Percentiles rank a stretch among this genome's conserved stretches.
phyloP scores from a whole-genome alignment of 92 coral and sea anemone genomes.

The Phenganax subtilis region DNA sequence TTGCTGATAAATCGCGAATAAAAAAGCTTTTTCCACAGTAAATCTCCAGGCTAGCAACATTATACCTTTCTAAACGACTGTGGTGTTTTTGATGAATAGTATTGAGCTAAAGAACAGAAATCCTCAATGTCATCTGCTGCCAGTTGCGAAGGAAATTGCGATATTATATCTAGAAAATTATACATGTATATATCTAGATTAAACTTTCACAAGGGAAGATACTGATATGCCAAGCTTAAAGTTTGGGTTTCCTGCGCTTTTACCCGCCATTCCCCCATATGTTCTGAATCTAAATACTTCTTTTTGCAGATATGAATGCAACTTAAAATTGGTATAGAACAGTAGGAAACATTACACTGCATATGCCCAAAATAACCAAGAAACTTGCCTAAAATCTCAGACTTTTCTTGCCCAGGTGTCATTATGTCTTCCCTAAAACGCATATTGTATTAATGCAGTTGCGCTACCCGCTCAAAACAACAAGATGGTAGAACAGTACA shows the following conservation, averaged over 20 bases:
- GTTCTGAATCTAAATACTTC: too few species aligned
- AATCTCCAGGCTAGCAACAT: neutral
- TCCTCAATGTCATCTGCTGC: slow-evolving; percentile 98
- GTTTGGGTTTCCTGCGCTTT: too few species aligned
- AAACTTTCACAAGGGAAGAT: too few species aligned
- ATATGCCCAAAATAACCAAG: neutral
- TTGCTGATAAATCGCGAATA: neutral
- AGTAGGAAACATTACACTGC: neutral
- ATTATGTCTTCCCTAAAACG: slow-evolving; percentile 34
- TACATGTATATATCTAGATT: too few species aligned
- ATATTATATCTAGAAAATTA: slow-evolving; percentile 60
- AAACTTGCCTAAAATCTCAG: slow-evolving; percentile 82
- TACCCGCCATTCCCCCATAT: too few species aligned
- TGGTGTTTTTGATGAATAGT: slow-evolving; percentile 95
- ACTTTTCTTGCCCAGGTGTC: slow-evolving; percentile 36
- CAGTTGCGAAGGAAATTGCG: slow-evolving; percentile 84
- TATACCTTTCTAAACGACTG: slow-evolving; percentile 96
- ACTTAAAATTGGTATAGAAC: neutral
- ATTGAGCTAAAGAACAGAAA: slow-evolving; percentile 91
- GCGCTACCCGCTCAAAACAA: too few species aligned
- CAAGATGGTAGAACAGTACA: too few species aligned
- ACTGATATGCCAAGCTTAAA: too few species aligned
- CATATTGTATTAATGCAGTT: neutral
- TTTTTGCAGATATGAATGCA: too few species aligned
- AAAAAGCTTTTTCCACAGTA: neutral